Evolutionary conservation across 2,797 vertebrate species (phyloP).

Genomic region (Eulemur rubriventer): DNA sequence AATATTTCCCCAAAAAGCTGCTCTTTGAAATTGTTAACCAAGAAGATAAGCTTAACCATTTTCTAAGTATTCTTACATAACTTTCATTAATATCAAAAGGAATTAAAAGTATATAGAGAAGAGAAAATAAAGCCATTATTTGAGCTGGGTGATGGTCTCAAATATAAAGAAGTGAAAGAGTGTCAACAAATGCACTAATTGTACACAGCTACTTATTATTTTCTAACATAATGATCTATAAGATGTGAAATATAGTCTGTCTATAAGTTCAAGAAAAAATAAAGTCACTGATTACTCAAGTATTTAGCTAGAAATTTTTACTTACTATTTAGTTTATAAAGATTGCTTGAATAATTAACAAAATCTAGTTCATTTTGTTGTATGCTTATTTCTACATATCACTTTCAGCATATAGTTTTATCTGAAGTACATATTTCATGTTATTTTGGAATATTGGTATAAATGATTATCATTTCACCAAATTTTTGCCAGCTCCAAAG

Average conservation of each 20-base stretch:
- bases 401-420: not conserved
- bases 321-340: slow-evolving; percentile 17
- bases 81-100: slow-evolving; percentile 70
- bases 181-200: not conserved
- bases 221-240: not conserved
- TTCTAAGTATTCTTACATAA: slow-evolving; percentile 68
- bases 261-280: slow-evolving; percentile 3
- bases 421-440: slow-evolving; percentile 50
- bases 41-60: slow-evolving; percentile 72
- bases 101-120: slow-evolving; percentile 61
- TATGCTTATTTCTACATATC: not conserved
- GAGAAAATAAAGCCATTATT: slow-evolving; percentile 48
- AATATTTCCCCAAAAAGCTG: slow-evolving; percentile 68
- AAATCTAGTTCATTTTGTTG: slow-evolving; percentile 40
- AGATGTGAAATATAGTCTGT: not conserved
- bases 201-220: not conserved
- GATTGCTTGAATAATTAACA: slow-evolving; percentile 53
- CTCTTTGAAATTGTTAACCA: slow-evolving; percentile 77
- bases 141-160: slow-evolving; percentile 47
- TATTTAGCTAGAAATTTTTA: slow-evolving; percentile 45
- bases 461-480: slow-evolving; percentile 18
- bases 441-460: slow-evolving; percentile 52
- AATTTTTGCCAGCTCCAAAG: slow-evolving; percentile 18
- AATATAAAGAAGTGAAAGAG: slow-evolving; percentile 46
- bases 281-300: not conserved